A percentile compares a stretch with the other conserved stretches of the same genome.
Conservation (phyloP, 30 jellyfish, hydroid and myxozoan genomes). For the Mastigias papua region DNA sequence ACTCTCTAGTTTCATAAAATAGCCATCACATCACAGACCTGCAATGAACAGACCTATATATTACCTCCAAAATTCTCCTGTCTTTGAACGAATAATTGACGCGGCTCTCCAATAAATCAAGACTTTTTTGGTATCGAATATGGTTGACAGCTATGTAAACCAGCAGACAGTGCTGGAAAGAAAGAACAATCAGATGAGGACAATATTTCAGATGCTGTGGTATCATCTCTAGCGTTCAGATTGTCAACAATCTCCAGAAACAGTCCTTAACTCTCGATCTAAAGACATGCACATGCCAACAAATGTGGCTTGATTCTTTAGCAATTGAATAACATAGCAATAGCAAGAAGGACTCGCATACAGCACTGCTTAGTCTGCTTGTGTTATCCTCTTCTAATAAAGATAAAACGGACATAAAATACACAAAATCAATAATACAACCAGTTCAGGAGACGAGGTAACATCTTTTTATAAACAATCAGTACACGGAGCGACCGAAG, state of each 20-base stretch:
- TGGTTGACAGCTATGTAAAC: slow-evolving; percentile 62
- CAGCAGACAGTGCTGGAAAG: slow-evolving; percentile 62
- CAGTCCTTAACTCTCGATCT: no score
- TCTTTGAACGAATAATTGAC: slow-evolving; percentile 73
- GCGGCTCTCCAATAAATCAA: slow-evolving; percentile 55
- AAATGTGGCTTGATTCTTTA: no score
- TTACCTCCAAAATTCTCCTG: slow-evolving; percentile 61
- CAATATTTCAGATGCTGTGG: not conserved
- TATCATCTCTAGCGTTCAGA: not conserved
- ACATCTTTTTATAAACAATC: no score
- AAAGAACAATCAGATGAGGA: not conserved
- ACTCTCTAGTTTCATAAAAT: not conserved
- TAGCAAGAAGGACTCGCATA: no score
- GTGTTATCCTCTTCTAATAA: no score
- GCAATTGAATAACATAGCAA: no score
- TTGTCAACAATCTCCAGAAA: not conserved
- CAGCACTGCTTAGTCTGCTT: no score
- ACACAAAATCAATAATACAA: no score
- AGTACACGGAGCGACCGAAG: no score
- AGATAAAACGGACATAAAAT: no score
- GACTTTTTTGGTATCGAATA: slow-evolving; percentile 55
- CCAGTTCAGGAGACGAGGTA: no score
- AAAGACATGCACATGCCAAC: no score
- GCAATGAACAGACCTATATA: not conserved
- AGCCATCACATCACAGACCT: not conserved